Evolutionary conservation across 2,797 vertebrate species (phyloP).

Genomic region (Amniataba percoides): DNA sequence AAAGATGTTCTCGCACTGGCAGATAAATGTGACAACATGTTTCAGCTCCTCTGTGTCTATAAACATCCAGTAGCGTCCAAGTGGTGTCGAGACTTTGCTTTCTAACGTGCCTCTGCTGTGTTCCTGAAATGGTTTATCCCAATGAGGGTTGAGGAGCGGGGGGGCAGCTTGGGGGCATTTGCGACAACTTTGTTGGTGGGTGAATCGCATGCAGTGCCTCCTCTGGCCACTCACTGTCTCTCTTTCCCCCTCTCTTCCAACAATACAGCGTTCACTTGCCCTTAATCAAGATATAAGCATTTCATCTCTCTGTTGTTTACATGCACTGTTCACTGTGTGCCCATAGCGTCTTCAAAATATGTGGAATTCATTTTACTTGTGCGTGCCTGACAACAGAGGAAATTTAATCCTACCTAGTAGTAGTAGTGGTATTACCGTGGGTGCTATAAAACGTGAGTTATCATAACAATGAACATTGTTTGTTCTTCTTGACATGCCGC

Average conservation of each 20-base stretch:
- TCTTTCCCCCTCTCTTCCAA: slow-evolving; percentile 34
- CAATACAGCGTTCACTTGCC: slow-evolving; percentile 16
- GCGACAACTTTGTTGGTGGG: neutral
- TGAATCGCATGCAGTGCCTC: slow-evolving; percentile 51
- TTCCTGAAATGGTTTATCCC: neutral
- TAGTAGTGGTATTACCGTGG: neutral
- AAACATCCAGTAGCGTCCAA: too few relatives aligned
- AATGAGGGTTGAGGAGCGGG: neutral
- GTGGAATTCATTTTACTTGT: slow-evolving; percentile 18
- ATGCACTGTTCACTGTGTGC: neutral
- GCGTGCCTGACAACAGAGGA: slow-evolving; percentile 4
- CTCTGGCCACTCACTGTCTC: slow-evolving; percentile 66
- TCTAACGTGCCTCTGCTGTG: slow-evolving; percentile 8
- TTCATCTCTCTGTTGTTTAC: slow-evolving; percentile 13
- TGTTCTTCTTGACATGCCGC: slow-evolving; percentile 43
- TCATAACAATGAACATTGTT: slow-evolving; percentile 38
- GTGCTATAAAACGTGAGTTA: slow-evolving; percentile 25
- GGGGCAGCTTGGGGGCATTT: neutral
- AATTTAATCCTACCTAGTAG: neutral
- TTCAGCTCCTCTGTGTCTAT: slow-evolving; percentile 16
- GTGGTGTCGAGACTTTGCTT: slow-evolving; percentile 4
- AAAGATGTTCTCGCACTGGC: slow-evolving; percentile 13
- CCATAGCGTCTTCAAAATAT: neutral
- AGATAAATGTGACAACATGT: slow-evolving; percentile 20
- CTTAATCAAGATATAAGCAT: slow-evolving; percentile 5